Evolutionary conservation across 2,797 vertebrate genomes (phyloP).

Genomic region (Onychomys leucogaster): DNA sequence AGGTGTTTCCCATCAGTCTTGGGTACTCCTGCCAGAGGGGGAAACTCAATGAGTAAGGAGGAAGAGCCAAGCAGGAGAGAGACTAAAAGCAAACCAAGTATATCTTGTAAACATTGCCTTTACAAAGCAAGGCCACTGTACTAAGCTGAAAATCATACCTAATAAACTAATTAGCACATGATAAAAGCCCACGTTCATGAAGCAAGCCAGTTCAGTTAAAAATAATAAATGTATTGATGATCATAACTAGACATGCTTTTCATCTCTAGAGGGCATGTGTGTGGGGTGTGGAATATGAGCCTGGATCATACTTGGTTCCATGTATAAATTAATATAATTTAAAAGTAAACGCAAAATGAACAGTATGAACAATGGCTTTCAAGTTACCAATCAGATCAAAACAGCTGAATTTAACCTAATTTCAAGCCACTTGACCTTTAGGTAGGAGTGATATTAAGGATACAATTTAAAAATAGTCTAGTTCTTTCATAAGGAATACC

Average conservation of each 20-base stretch:
- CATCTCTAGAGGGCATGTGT: neutral
- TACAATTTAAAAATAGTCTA: neutral
- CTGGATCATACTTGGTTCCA: neutral
- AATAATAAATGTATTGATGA: neutral
- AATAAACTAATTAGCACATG: conserved; percentile 30
- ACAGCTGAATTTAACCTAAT: conserved; percentile 26
- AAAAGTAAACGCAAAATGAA: conserved; percentile 50
- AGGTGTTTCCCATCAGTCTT: neutral
- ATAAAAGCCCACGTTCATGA: neutral
- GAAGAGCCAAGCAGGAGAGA: neutral
- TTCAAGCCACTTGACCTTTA: conserved; percentile 43
- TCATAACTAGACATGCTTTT: neutral
- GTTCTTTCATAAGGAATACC: conserved; percentile 54
- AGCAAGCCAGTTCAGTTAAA: conserved; percentile 21
- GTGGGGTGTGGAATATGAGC: neutral
- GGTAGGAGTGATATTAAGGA: neutral
- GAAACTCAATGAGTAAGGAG: neutral
- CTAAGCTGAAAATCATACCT: conserved; percentile 25
- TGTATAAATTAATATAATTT: conserved; percentile 22
- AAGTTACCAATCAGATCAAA: conserved; percentile 15
- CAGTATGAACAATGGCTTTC: neutral
- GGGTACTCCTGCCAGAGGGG: neutral
- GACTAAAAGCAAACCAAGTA: conserved; percentile 46
- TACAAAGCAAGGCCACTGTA: neutral
- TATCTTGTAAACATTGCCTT: conserved; percentile 23